phyloP scores from a whole-genome alignment of 2,888 invertebrate species.

The Tanaodytes sp. region DNA sequence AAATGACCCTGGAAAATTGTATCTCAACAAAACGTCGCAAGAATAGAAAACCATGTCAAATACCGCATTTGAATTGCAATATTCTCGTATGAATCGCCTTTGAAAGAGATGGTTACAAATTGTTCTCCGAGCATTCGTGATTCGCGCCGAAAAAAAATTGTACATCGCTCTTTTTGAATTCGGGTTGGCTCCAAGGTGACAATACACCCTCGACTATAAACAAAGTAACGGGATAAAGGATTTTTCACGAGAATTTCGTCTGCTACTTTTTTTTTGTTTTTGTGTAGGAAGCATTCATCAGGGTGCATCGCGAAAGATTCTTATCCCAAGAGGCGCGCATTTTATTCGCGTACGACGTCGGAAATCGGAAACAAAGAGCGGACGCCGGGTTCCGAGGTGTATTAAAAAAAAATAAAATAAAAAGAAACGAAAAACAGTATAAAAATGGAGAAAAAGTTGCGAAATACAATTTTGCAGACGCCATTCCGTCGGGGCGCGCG shows the following conservation, averaged over 20 bases:
- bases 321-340: conserved; percentile 26
- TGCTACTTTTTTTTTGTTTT: conserved; percentile 19
- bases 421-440: conserved; percentile 17
- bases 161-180: too few species aligned
- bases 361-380: conserved; percentile 38
- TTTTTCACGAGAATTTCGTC: conserved; percentile 31
- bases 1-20: too few species aligned
- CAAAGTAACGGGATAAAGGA: conserved; percentile 35
- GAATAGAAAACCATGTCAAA: too few species aligned
- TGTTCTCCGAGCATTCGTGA: too few species aligned
- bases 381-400: conserved; percentile 19
- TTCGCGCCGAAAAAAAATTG: too few species aligned
- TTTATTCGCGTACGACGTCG: conserved; percentile 27
- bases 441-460: conserved; percentile 58
- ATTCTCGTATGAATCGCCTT: too few species aligned
- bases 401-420: conserved; percentile 9
- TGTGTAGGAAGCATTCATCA: conserved; percentile 29
- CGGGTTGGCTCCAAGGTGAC: too few species aligned
- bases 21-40: too few species aligned
- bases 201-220: too few species aligned
- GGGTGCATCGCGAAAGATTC: conserved; percentile 27
- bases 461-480: conserved; percentile 66
- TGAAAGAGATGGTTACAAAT: too few species aligned
- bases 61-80: too few species aligned
- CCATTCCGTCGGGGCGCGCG: conserved; percentile 64